A percentile compares a stretch with the other conserved stretches of the same genome.
phyloP scores from a whole-genome alignment of 2,113 vertebrate species.

The Caracal caracal region DNA sequence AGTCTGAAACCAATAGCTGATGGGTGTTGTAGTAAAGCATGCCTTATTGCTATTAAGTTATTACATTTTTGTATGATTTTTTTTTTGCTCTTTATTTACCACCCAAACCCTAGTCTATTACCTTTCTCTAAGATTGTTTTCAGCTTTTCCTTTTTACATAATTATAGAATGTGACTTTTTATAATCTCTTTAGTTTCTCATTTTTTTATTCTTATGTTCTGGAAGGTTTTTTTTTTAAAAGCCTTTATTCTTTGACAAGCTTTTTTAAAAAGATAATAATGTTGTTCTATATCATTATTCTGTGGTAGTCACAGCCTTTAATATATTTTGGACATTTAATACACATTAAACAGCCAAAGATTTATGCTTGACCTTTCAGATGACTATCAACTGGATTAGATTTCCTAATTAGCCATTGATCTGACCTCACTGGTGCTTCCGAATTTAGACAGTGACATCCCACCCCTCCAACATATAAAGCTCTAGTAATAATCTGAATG shows the following conservation, averaged over 20 bases:
- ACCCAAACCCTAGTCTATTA: not conserved
- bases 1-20: not conserved
- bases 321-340: not conserved
- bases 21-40: not conserved
- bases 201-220: not conserved
- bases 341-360: constrained; percentile 47
- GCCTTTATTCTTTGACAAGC: not conserved
- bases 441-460: not conserved
- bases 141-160: not conserved
- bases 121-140: not conserved
- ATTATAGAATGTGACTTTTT: constrained; percentile 6
- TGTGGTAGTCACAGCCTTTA: constrained; percentile 24
- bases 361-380: constrained; percentile 46
- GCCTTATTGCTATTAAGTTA: not conserved
- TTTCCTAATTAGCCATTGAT: constrained; percentile 50
- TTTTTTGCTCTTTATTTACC: not conserved
- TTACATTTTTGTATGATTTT: not conserved
- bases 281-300: not conserved
- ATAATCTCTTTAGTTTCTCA: constrained; percentile 22
- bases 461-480: not conserved
- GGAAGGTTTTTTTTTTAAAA: constrained; percentile 1
- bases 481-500: not conserved
- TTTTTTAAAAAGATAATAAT: not conserved
- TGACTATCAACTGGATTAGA: not conserved
- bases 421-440: constrained; percentile 12